These are phyloP conservation scores for Heliconius hewitsoni DNA, from an alignment of 1,140 invertebrate genomes.

Conservation along the genomic window DNA sequence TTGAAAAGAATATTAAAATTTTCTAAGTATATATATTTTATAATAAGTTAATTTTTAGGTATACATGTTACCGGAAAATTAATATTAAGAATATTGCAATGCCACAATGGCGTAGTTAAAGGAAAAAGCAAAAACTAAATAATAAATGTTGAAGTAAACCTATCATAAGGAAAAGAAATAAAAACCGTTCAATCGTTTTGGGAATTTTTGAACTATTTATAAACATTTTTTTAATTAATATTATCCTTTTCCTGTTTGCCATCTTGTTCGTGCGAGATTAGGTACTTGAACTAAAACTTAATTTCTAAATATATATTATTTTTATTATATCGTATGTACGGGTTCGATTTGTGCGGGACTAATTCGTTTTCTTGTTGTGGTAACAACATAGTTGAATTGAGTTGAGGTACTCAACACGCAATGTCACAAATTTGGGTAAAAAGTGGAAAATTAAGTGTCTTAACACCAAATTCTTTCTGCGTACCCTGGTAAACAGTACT, in stretches of 20 bases:
- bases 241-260: background rate
- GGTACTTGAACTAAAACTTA: background rate
- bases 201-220: background rate
- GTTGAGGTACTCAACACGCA: too few species aligned
- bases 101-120: background rate
- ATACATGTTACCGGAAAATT: background rate
- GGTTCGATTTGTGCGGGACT: too few species aligned
- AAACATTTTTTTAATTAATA: background rate
- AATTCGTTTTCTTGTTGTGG: too few species aligned
- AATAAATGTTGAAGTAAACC: background rate
- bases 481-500: too few species aligned
- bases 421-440: too few species aligned
- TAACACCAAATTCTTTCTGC: too few species aligned
- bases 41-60: background rate
- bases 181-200: background rate
- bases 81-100: background rate
- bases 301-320: background rate
- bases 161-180: slow-evolving; percentile 7
- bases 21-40: background rate
- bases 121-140: background rate
- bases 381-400: too few species aligned
- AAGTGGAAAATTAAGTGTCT: too few species aligned
- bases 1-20: background rate
- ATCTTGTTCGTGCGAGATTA: background rate
- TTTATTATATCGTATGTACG: background rate